A percentile compares a stretch with the other conserved stretches of the same genome.
These are phyloP conservation scores for Pyrrhia umbra DNA, from an alignment of 2,888 invertebrate species.

Conservation along the genomic window DNA sequence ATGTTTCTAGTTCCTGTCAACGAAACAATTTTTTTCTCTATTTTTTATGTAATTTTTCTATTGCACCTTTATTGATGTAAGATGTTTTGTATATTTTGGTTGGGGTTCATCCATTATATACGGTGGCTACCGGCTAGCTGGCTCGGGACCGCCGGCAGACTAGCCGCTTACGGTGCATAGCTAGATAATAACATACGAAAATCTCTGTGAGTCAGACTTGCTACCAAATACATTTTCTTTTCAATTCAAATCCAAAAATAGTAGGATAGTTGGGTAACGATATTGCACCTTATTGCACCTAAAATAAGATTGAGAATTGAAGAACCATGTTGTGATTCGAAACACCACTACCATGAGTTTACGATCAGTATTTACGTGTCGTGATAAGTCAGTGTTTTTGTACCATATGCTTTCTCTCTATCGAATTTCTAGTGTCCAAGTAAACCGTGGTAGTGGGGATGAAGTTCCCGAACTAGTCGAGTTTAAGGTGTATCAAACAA, in stretches of 20 bases:
- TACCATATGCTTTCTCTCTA: conserved; percentile 65
- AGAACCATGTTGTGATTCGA: conserved; percentile 60
- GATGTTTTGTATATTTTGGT: conserved; percentile 79
- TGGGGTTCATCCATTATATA: conserved; percentile 69
- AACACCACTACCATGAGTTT: conserved; percentile 63
- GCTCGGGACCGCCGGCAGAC: conserved; percentile 25
- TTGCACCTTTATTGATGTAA: conserved; percentile 69
- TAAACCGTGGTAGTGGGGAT: conserved; percentile 65
- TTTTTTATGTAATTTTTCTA: conserved; percentile 70
- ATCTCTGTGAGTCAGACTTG: conserved; percentile 58
- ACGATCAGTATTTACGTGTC: conserved; percentile 57
- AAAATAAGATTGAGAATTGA: conserved; percentile 73
- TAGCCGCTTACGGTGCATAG: conserved; percentile 71
- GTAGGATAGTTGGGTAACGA: conserved; percentile 75
- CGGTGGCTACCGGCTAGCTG: conserved; percentile 54
- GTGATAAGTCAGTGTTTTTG: conserved; percentile 62
- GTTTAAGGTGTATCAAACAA: conserved; percentile 55
- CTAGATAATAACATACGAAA: conserved; percentile 65
- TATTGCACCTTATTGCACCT: conserved; percentile 78
- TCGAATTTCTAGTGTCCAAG: conserved; percentile 58
- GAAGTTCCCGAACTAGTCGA: conserved; percentile 59
- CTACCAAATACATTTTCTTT: conserved; percentile 75
- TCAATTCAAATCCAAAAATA: conserved; percentile 70
- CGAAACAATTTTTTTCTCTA: conserved; percentile 66
- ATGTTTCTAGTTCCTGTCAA: conserved; percentile 72